Evolutionary conservation across 2,888 invertebrate species (phyloP), one percentile per base, ranked within the genome.

Genomic region (Melipona bicolor): DNA sequence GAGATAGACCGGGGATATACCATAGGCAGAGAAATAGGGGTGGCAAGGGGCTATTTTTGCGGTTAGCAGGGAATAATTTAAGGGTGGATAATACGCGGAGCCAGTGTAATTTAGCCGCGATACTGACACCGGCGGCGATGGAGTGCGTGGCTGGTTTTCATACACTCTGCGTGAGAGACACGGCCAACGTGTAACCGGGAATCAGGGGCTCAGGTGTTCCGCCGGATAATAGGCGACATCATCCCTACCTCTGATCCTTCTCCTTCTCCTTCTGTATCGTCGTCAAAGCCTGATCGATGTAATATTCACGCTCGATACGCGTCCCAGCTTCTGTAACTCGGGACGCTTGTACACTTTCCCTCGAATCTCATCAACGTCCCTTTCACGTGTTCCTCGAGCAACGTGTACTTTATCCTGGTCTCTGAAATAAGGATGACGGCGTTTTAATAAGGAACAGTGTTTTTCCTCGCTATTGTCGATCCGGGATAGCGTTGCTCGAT

Each of bases 221-320:
- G 81, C 79, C 88, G 90, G 90, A 91, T 94, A 93, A 94, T 94
- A 92, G 93, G 92, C 91, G 90, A 92, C 91, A 91, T 93, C 93
- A 93, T 92, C 90, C 77, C 90, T 87, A 86, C 85, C 79, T 77
- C 78, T 71, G 76, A 65, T 77, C 79, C 70, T 56, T 72, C 36
- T 21, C 68, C 70, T 68, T 61, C 75, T 56, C 54, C 79, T 52
- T 17, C 78, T 64, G 77, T 79, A 82, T 91, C 90, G 87, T 92
- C 92, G 92, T 94, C 93, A 92, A 92, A 91, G 86, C 85, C 91
- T 94, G 93, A 93, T 94, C 93, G 93, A 94, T 93, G 92, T 93
- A 92, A 94, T 93, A 92, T 92, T 91, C 91, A 89, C 90, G 87
- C 88, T 89, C 88, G 88, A 89, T 90, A 86, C 90, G 83, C 86